phyloP scores from a whole-genome alignment of 1,140 invertebrate species.

The Bradysia coprophila region DNA sequence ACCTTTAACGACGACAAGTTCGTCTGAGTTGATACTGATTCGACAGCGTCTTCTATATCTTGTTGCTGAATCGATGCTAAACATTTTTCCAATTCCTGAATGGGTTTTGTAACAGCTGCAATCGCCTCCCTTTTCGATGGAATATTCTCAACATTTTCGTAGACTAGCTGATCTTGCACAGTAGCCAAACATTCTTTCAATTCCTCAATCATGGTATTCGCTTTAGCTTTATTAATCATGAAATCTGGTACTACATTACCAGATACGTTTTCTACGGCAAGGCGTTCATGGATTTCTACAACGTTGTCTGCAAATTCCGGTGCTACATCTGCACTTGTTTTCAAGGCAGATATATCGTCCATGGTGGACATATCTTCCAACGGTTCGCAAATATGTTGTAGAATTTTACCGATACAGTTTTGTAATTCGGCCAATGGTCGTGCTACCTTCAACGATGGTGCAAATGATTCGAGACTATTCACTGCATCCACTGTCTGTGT shows the following conservation, averaged over 20 bases:
- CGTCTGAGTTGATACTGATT: no score
- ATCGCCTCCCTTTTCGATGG: neutral
- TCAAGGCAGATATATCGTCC: constrained; percentile 34
- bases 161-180: constrained; percentile 13
- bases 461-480: neutral
- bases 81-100: no score
- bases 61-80: no score
- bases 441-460: constrained; percentile 20
- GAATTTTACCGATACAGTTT: constrained; percentile 30
- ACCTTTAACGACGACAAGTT: no score
- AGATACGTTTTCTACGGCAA: no score
- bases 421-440: constrained; percentile 29
- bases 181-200: constrained; percentile 14
- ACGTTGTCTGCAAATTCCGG: neutral
- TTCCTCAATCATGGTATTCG: constrained; percentile 10
- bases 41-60: no score
- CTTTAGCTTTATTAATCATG: constrained; percentile 4
- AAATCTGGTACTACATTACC: no score
- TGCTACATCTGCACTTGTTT: constrained; percentile 31
- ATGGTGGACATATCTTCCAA: constrained; percentile 29
- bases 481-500: constrained; percentile 8
- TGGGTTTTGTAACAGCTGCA: no score
- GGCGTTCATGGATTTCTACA: no score
- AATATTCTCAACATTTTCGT: constrained; percentile 10
- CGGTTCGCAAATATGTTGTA: constrained; percentile 23